Evolutionary conservation across 2,888 invertebrate species (phyloP).

Genomic region (Eilema sororculum): DNA sequence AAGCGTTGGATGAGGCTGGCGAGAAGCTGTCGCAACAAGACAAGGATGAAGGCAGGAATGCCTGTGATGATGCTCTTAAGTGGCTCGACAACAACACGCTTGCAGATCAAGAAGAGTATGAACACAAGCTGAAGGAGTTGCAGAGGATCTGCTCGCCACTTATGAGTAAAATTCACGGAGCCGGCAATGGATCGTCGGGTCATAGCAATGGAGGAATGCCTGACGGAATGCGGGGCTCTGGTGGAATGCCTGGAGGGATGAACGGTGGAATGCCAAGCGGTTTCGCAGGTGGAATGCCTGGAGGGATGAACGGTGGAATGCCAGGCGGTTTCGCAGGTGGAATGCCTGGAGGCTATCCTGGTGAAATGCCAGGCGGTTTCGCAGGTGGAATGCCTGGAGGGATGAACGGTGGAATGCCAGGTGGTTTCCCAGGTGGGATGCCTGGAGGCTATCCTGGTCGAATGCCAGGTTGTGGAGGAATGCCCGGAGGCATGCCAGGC

Average conservation of each 20-base stretch:
- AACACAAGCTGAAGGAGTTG: constrained; percentile 87
- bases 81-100: constrained; percentile 91
- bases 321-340: not conserved
- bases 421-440: constrained; percentile 10
- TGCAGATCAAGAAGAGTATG: constrained; percentile 89
- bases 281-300: constrained; percentile 8
- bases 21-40: constrained; percentile 89
- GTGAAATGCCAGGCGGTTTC: constrained; percentile 23
- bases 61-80: constrained; percentile 88
- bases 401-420: constrained; percentile 7
- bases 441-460: not conserved
- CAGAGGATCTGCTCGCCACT: constrained; percentile 87
- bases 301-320: too few species aligned
- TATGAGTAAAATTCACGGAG: constrained; percentile 87
- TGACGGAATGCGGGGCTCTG: constrained; percentile 6
- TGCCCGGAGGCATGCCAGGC: not conserved
- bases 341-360: not conserved
- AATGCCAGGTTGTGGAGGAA: constrained; percentile 1
- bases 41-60: constrained; percentile 80
- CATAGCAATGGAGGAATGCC: constrained; percentile 22
- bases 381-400: constrained; percentile 13
- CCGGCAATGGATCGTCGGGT: constrained; percentile 57
- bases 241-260: constrained; percentile 4
- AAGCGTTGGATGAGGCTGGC: constrained; percentile 88
- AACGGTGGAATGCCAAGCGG: constrained; percentile 3